Evolutionary conservation across 1,140 invertebrate species (phyloP).

Genomic region (Ips typographus): DNA sequence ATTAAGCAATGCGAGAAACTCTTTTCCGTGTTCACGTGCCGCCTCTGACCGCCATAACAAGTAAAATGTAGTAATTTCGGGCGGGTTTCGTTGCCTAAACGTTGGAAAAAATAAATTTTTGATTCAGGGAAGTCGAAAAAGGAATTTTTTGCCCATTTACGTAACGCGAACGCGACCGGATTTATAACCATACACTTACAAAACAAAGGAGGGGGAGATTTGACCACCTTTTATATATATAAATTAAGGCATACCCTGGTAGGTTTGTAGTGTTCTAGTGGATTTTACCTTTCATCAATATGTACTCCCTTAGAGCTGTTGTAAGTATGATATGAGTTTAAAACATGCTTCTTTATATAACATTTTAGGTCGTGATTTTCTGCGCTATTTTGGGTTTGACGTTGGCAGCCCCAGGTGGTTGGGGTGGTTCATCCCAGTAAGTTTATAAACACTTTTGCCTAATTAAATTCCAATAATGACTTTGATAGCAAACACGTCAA

Average conservation of each 20-base stretch:
- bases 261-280: conserved; percentile 31
- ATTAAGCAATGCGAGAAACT: too few relatives aligned
- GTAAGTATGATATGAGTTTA: conserved; percentile 33
- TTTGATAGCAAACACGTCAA: conserved; percentile 59
- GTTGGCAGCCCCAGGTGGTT: conserved; percentile 37
- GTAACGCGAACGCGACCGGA: conserved; percentile 5
- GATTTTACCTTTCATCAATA: conserved; percentile 25
- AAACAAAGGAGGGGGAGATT: too few relatives aligned
- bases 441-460: background rate
- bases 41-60: too few relatives aligned
- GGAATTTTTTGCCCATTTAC: conserved; percentile 13
- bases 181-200: background rate
- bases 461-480: background rate
- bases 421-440: conserved; percentile 31
- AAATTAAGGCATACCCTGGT: background rate
- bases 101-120: conserved; percentile 2
- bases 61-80: too few relatives aligned
- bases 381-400: conserved; percentile 38
- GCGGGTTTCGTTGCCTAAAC: background rate
- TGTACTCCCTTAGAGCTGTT: conserved; percentile 42
- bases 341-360: background rate
- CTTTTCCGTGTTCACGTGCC: too few relatives aligned
- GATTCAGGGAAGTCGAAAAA: conserved; percentile 7
- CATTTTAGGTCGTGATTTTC: conserved; percentile 40
- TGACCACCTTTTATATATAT: too few relatives aligned